Percentiles rank a stretch among this genome's conserved stretches.
phyloP scores from a whole-genome alignment of 2,888 invertebrate genomes.

The Minunthozetes semirufus region DNA sequence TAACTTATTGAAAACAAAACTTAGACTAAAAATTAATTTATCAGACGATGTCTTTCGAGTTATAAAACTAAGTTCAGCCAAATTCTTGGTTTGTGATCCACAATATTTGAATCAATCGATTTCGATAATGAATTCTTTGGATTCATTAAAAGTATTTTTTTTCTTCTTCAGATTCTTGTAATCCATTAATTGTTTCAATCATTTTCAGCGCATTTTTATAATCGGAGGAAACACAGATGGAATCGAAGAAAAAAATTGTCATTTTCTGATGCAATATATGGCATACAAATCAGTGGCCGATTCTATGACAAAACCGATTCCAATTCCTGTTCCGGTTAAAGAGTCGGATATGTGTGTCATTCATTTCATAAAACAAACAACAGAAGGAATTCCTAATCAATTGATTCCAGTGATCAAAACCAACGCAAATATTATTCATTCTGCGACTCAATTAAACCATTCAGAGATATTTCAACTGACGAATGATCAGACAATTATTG shows the following conservation, averaged over 20 bases:
- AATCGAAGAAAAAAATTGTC: neutral
- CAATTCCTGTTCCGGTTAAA: neutral
- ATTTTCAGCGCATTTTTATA: neutral
- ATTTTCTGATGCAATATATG: conserved; percentile 2
- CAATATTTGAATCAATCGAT: neutral
- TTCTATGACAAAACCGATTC: neutral
- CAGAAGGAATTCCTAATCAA: neutral
- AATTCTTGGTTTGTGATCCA: neutral
- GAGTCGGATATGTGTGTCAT: neutral
- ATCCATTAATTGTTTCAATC: neutral
- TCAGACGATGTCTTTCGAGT: neutral
- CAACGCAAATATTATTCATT: neutral
- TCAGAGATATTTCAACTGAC: neutral
- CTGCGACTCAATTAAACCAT: neutral
- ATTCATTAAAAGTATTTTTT: neutral
- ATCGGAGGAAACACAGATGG: neutral
- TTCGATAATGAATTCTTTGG: neutral
- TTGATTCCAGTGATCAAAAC: conserved; percentile 8
- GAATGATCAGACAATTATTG: neutral
- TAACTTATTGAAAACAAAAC: neutral
- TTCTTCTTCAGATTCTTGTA: neutral
- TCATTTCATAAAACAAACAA: neutral
- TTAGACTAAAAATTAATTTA: neutral
- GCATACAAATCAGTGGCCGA: neutral
- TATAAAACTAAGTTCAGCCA: neutral